Evolutionary conservation across 2,113 vertebrate genomes (phyloP), one percentile per base, ranked within the genome.

Genomic region (Sebastes fasciatus): DNA sequence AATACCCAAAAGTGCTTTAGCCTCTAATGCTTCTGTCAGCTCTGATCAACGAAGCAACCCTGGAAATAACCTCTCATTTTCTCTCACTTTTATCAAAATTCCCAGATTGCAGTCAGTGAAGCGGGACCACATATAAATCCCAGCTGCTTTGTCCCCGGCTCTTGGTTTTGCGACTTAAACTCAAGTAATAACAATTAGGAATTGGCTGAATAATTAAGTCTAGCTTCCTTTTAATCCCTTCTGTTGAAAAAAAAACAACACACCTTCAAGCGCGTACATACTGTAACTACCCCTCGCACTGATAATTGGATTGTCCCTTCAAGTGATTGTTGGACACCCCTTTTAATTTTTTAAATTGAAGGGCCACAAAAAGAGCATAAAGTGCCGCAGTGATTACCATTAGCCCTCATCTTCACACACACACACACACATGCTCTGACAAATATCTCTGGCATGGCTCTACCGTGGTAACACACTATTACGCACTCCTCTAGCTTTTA

Each of bases 221-320:
- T 67, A 23, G 60, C 45, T 55, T 74, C 34, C 55, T 14, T 68
- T 86, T 80, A 76, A 89, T 83, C 46, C 51, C 11, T 62, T 34
- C 17, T 61, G 83, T 49, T 76, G n/a, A 43, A 62, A 58, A 62
- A 55, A 65, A 48, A 7, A 40, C 5, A 12, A 60, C 11, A 48
- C 77, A 80, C 85, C 79, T 86, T 82, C 60, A 79, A 81, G 67
- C 58, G 51, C 70, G 75, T 13, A 74, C 66, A 73, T 13, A 74
- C 51, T 68, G 70, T 63, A 52, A 60, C 42, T 72, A 60, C 76
- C 51, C 46, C 48, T 82, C 42, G 2, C 16, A 46, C 54, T 84
- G 79, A 76, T 90, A 79, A 93, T 84, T 86, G 79, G 86, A 86
- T 86, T 78, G 78, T 82, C 78, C 78, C 80, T 75, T 82, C 46